Evolutionary conservation across 2,888 invertebrate genomes (phyloP).

Genomic region (Erebia ligea): DNA sequence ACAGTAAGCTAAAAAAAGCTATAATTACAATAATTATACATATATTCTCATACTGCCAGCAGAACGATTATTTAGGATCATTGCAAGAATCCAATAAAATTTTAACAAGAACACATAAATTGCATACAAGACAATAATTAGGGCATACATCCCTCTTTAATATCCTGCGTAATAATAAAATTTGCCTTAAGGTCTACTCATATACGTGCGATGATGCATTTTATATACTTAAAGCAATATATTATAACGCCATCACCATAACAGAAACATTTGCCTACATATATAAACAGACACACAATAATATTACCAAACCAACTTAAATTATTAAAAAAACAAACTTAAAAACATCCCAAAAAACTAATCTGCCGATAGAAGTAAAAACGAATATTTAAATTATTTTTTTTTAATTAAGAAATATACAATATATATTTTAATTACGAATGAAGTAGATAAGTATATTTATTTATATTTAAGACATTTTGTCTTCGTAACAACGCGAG

Average conservation of each 20-base stretch:
- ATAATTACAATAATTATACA: slow-evolving; percentile 1
- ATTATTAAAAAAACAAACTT: neutral
- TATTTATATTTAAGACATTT: too few species aligned
- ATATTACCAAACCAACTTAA: too few species aligned
- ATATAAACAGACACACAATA: too few species aligned
- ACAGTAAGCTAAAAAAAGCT: slow-evolving; percentile 8
- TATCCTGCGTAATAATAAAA: slow-evolving; percentile 36
- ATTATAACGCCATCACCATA: too few species aligned
- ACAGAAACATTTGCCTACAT: too few species aligned
- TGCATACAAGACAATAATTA: slow-evolving; percentile 37
- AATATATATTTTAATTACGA: too few species aligned
- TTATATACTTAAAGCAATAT: neutral
- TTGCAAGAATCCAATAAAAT: slow-evolving; percentile 32
- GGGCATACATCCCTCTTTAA: slow-evolving; percentile 27
- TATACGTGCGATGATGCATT: neutral
- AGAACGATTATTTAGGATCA: slow-evolving; percentile 22
- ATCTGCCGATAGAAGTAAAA: too few species aligned
- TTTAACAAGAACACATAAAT: slow-evolving; percentile 37
- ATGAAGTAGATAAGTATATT: too few species aligned
- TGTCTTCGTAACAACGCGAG: too few species aligned
- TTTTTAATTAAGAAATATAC: too few species aligned
- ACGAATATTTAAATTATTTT: too few species aligned
- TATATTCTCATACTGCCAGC: neutral
- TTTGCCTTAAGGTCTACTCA: slow-evolving; percentile 6
- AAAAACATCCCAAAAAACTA: neutral